Percentiles rank a stretch among this genome's conserved stretches.
phyloP scores from a whole-genome alignment of 2,888 invertebrate genomes.

The Cosmorhoe ocellata region DNA sequence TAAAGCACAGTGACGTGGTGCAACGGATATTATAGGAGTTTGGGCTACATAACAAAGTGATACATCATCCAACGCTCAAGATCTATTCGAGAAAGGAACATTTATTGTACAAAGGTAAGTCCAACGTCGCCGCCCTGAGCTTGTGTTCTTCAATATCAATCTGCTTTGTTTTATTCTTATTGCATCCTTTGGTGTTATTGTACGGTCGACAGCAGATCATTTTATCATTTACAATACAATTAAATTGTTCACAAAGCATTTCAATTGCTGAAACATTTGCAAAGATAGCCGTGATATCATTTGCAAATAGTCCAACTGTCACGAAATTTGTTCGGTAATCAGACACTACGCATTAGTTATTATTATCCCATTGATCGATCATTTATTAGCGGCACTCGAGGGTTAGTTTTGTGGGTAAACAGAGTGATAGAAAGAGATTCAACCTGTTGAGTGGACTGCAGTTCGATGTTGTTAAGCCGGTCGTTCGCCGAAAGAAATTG shows the following conservation, averaged over 20 bases:
- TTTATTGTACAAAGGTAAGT: slow-evolving; percentile 56
- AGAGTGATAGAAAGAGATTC: slow-evolving; percentile 9
- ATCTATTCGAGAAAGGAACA: slow-evolving; percentile 4
- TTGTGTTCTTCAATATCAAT: slow-evolving; percentile 48
- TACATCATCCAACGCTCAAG: slow-evolving; percentile 1
- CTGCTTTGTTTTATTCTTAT: slow-evolving; percentile 62
- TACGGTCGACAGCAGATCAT: slow-evolving; percentile 28
- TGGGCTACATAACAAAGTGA: slow-evolving; percentile 31
- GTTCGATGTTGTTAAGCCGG: slow-evolving; percentile 28
- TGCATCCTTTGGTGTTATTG: slow-evolving; percentile 39
- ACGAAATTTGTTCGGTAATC: slow-evolving; percentile 58
- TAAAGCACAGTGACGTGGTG: slow-evolving; percentile 71
- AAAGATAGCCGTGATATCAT: slow-evolving; percentile 40
- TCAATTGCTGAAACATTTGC: slow-evolving; percentile 24
- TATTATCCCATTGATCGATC: slow-evolving; percentile 61
- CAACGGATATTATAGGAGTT: slow-evolving; percentile 59
- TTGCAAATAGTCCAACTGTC: slow-evolving; percentile 45
- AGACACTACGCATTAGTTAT: slow-evolving; percentile 74
- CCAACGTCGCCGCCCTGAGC: slow-evolving; percentile 65
- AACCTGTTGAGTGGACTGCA: slow-evolving; percentile 32
- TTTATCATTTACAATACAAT: not conserved
- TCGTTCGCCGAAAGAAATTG: slow-evolving; percentile 6
- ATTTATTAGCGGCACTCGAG: slow-evolving; percentile 31
- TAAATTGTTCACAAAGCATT: slow-evolving; percentile 19
- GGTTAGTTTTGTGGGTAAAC: slow-evolving; percentile 29